Percentiles rank a stretch among this genome's conserved stretches.
Conservation (phyloP, 1,140 invertebrate genomes). For the Contarinia nasturtii region DNA sequence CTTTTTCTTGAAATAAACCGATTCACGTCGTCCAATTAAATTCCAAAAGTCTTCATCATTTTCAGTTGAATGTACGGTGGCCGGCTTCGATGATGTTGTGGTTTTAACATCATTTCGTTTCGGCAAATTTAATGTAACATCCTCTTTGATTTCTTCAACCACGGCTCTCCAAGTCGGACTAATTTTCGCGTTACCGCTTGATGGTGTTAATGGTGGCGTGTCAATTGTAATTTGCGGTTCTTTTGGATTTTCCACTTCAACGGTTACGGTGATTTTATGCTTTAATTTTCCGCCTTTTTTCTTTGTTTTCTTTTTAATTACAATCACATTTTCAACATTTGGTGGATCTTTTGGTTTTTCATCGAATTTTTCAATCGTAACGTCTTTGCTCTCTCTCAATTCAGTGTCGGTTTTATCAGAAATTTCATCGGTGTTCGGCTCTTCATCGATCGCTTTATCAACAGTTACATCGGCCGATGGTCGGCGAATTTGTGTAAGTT, state of each 20-base stretch:
- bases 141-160: constrained; percentile 18
- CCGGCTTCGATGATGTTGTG: not conserved
- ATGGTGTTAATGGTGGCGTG: constrained; percentile 1
- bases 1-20: constrained; percentile 11
- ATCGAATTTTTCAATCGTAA: not conserved
- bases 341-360: constrained; percentile 8
- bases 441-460: constrained; percentile 8
- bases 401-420: constrained; percentile 14
- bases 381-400: not conserved
- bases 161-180: constrained; percentile 15
- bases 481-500: constrained; percentile 11
- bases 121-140: constrained; percentile 17
- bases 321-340: constrained; percentile 3
- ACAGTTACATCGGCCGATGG: not conserved
- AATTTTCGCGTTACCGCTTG: constrained; percentile 2
- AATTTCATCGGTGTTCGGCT: constrained; percentile 16
- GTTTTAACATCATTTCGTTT: constrained; percentile 2
- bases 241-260: constrained; percentile 13
- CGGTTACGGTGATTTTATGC: constrained; percentile 18
- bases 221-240: not conserved
- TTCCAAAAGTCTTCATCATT: constrained; percentile 23
- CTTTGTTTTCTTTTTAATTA: constrained; percentile 7
- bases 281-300: constrained; percentile 15
- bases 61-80: constrained; percentile 6
- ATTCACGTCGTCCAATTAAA: constrained; percentile 17